Conservation (phyloP, 1,140 invertebrate genomes). For the Pteromalus puparum region DNA sequence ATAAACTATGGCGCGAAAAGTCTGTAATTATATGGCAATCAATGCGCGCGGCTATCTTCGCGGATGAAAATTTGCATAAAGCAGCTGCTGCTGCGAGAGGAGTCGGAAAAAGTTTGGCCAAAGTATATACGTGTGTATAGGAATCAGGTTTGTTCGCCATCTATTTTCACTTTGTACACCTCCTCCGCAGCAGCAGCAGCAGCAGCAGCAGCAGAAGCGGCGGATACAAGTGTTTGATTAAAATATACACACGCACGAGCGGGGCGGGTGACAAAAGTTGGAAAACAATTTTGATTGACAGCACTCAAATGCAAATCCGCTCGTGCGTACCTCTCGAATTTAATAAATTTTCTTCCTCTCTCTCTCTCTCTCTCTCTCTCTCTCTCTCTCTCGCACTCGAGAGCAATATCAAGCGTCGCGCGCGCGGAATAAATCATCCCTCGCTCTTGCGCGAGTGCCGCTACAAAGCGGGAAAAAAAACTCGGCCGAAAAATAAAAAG, state of each 20-base stretch:
- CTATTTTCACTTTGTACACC: not conserved
- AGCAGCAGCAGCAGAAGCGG: no score
- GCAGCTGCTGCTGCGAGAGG: no score
- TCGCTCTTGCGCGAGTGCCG: not conserved
- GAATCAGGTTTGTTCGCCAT: not conserved
- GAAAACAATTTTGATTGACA: constrained; percentile 21
- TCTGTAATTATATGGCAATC: constrained; percentile 32
- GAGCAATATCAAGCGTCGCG: not conserved
- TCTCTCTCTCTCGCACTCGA: not conserved
- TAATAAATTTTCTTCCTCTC: constrained; percentile 19
- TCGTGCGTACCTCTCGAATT: not conserved
- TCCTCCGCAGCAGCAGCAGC: no score
- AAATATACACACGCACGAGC: not conserved
- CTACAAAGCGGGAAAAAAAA: no score
- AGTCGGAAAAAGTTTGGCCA: not conserved
- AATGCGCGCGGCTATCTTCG: not conserved
- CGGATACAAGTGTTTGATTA: not conserved
- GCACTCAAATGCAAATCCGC: constrained; percentile 20
- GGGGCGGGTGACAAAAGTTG: not conserved
- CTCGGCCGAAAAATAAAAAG: not conserved
- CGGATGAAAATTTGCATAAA: constrained; percentile 9
- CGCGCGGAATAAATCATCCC: constrained; percentile 6
- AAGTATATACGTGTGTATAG: not conserved
- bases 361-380: not conserved
- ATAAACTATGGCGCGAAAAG: constrained; percentile 13